Evolutionary conservation across 2,888 invertebrate species (phyloP).

Genomic region (Nomada fabriciana): DNA sequence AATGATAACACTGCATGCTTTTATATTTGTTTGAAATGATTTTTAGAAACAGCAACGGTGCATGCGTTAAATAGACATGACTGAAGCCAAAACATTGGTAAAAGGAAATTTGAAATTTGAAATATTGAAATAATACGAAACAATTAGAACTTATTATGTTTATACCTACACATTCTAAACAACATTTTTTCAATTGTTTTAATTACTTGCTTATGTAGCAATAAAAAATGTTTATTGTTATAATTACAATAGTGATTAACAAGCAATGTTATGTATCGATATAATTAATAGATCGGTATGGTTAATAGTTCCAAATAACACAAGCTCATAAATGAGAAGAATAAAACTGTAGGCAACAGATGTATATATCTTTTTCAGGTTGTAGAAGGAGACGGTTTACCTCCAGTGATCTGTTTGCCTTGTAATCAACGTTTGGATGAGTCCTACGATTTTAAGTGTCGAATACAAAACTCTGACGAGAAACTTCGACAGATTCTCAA

Average conservation of each 20-base stretch:
- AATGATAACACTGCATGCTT: not conserved
- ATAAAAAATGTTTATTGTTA: not conserved
- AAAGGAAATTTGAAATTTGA: constrained; percentile 25
- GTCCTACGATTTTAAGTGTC: constrained; percentile 78
- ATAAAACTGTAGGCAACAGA: too few species aligned
- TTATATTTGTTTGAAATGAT: not conserved
- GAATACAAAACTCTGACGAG: constrained; percentile 78
- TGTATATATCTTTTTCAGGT: constrained; percentile 66
- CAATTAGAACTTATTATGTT: not conserved
- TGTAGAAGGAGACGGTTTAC: constrained; percentile 79
- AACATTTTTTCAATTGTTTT: constrained; percentile 11
- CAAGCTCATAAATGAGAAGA: too few species aligned
- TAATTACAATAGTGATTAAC: not conserved
- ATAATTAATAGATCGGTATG: not conserved
- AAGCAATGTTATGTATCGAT: not conserved
- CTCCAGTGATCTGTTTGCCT: constrained; percentile 73
- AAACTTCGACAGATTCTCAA: constrained; percentile 73
- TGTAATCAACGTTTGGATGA: constrained; percentile 76
- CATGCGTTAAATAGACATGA: constrained; percentile 17
- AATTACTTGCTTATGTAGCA: not conserved
- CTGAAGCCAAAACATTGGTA: constrained; percentile 24
- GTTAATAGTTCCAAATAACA: too few species aligned
- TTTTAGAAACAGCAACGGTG: not conserved
- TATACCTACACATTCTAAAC: not conserved
- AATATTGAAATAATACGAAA: constrained; percentile 2